Evolutionary conservation across 2,113 vertebrate genomes (phyloP), one percentile per base, ranked within the genome.

Genomic region (Collichthys lucidus): DNA sequence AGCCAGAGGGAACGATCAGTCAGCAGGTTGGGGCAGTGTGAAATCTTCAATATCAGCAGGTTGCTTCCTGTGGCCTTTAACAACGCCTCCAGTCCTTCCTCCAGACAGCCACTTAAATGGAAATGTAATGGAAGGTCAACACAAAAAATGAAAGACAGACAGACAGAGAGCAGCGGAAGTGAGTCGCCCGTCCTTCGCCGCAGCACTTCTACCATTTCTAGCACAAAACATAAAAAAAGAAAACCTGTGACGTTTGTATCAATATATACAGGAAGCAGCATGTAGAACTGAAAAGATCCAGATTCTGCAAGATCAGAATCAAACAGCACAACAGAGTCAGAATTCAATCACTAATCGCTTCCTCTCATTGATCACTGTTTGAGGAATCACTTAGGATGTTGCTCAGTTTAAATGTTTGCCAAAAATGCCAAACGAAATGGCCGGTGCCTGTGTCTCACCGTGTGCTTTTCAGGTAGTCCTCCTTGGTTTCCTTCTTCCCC

Each of bases 1-100:
- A 99, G 92, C 98, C 98, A 99, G 81, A 99, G 96, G 0, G 98
- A 99, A 83, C 98, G 98, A 85, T 99, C 98, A 0, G 98, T 99
- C 92, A 99, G 96, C 90, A 99, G 95, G 91, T 99, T 99, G 86
- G 98, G 98, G 91, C 98, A 99, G 92, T 99, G 98, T 0, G 98
- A 99, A 89, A 99, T 97, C 83, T 98, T 98, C 71, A 99, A 92
- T 82, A 99, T 99, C 79, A 99, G 96, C 82, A 99, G 94, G 91
- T 98, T 99, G 56, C 97, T 96, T 84, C 98, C 98, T 0, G 98
- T 97, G 0, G 98, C 98, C 94, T 99, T 99, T 83, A 99, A 89
- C 91, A 99, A 88, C 4, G 98, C 96, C 94, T 99, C 98, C 90
- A 99, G 94, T 68, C 98, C 98, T 0, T 97, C 96, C 77, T 99